Evolutionary conservation across 2,888 invertebrate genomes (phyloP), one percentile per base, ranked within the genome.

Genomic region (Drosophila melanosoma): DNA sequence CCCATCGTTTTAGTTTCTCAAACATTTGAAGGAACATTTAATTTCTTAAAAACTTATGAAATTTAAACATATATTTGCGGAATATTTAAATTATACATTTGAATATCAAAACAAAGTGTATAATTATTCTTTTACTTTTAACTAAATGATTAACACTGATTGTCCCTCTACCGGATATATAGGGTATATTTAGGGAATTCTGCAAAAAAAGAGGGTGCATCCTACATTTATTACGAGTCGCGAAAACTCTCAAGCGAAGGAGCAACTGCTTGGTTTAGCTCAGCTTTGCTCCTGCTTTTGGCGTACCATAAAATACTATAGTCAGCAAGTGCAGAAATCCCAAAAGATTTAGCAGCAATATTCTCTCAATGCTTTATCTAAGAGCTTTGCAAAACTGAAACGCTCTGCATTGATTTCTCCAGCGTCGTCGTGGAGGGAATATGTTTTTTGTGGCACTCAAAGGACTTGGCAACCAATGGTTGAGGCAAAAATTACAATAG

Each of bases 241-340:
- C 70, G 51, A 45, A 62, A 68, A 65, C 54, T 64, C 68, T 38
- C 17, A 40, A 51, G 73, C 52, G 68, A 62, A 49, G 12, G 12
- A 49, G 40, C 10, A 61, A 38, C 32, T 48, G 53, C 61, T 40
- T 17, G 5, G n/a, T 32, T 40, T 40, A 53, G 26, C 35, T 57
- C 26, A 35, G 23, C 38, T 40, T 36, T 38, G 17, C 64, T 61
- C 36, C 54, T 51, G 20, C 20, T 40, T 60, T 66, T 42, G 52
- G 26, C 20, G 51, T 38, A 29, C 42, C 42, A 68, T 82, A 78
- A 79, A 84, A 84, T 80, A 89, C 84, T 89, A 87, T 87, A 89
- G 89, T 77, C 87, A 75, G 87, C 79, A 79, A 81, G 71, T 65
- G 69, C 32, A 60, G 70, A 86, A 83, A 89, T 87, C 87, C 89